A percentile compares a stretch with the other conserved stretches of the same genome.
Evolutionary conservation across 2,888 invertebrate species (phyloP).

Genomic region (Muschampia plurimacula): DNA sequence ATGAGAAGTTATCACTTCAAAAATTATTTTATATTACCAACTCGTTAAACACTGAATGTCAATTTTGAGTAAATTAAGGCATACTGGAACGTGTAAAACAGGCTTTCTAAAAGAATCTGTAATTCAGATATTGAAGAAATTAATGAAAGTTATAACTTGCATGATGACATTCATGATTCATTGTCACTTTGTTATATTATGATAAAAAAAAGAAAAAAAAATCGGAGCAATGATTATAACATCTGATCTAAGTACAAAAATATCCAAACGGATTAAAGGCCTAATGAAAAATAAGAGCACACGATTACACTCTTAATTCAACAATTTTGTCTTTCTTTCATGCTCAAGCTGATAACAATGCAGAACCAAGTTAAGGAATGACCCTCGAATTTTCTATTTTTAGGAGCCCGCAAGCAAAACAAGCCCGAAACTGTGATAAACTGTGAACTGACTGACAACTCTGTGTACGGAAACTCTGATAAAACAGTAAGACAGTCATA

Average conservation of each 20-base stretch:
- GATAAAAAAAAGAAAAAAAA: too few species aligned
- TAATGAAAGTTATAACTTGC: too few species aligned
- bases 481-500: constrained; percentile 58
- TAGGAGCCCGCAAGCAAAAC: constrained; percentile 66
- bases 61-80: too few species aligned
- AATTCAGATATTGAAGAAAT: too few species aligned
- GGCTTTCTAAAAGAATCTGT: too few species aligned
- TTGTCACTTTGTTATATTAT: too few species aligned
- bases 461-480: constrained; percentile 7
- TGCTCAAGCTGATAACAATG: background rate
- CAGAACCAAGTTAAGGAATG: constrained; percentile 42
- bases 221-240: too few species aligned
- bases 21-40: too few species aligned
- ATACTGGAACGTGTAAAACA: too few species aligned
- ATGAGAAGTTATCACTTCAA: too few species aligned
- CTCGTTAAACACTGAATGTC: too few species aligned
- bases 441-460: constrained; percentile 35
- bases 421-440: constrained; percentile 54
- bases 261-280: background rate
- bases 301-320: background rate
- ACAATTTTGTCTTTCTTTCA: background rate
- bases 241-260: background rate
- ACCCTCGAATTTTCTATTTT: constrained; percentile 75
- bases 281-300: background rate
- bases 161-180: too few species aligned